A percentile compares a stretch with the other conserved stretches of the same genome.
phyloP scores from a whole-genome alignment of 2,888 invertebrate species.

The Eristalis tenax region DNA sequence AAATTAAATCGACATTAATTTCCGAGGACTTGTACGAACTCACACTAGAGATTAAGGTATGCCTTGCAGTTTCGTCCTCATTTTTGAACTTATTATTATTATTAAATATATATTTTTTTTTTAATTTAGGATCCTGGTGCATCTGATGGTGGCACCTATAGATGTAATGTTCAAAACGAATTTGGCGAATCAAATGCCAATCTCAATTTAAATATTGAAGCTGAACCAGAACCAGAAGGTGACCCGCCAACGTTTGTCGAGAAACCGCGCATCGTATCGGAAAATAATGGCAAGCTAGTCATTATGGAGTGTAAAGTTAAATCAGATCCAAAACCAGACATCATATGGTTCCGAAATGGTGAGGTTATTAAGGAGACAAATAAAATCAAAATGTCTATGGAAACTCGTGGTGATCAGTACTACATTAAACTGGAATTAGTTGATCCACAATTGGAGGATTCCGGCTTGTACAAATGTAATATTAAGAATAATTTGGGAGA shows the following conservation, averaged over 20 bases:
- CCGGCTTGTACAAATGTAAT: constrained; percentile 98
- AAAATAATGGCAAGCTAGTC: constrained; percentile 90
- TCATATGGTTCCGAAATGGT: constrained; percentile 92
- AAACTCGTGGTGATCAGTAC: constrained; percentile 90
- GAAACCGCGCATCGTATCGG: constrained; percentile 93
- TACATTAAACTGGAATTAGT: constrained; percentile 92
- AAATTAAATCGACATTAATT: constrained; percentile 88
- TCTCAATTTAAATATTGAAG: constrained; percentile 97
- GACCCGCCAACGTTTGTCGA: constrained; percentile 97
- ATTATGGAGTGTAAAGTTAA: constrained; percentile 93
- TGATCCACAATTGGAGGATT: constrained; percentile 96
- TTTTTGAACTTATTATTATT: no score
- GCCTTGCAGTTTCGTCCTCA: no score
- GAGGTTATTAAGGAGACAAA: constrained; percentile 90
- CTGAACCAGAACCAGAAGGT: constrained; percentile 95
- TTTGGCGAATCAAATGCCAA: constrained; percentile 98
- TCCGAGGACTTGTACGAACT: constrained; percentile 94
- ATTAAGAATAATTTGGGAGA: constrained; percentile 98
- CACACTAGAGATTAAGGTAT: constrained; percentile 88
- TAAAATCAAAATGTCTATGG: constrained; percentile 90
- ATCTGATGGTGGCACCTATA: constrained; percentile 92
- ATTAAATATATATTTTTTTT: no score
- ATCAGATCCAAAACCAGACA: constrained; percentile 91
- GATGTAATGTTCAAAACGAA: constrained; percentile 97
- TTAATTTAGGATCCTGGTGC: constrained; percentile 89